Evolutionary conservation across 2,797 vertebrate genomes (phyloP).

Genomic region (Chrysocyon brachyurus): DNA sequence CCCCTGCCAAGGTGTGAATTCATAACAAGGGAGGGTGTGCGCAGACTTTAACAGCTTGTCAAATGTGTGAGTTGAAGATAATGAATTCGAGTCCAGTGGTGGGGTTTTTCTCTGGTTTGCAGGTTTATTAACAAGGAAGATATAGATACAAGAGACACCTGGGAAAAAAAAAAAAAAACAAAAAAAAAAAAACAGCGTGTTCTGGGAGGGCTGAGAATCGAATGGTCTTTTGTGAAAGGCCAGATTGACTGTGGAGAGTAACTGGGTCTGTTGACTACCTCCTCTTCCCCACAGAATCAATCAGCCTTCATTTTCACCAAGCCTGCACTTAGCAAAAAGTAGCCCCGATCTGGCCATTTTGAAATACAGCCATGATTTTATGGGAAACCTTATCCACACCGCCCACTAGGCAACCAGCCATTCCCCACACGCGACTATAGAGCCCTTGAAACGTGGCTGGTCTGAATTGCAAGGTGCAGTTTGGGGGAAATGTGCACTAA

Average conservation of each 20-base stretch:
- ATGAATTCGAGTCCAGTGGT: constrained; percentile 81
- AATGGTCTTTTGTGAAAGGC: not conserved
- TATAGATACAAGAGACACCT: constrained; percentile 50
- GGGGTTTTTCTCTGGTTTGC: constrained; percentile 85
- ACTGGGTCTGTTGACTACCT: accelerated
- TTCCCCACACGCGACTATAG: accelerated
- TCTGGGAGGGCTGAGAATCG: not conserved
- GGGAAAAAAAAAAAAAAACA: not conserved
- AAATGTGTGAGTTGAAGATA: constrained; percentile 77
- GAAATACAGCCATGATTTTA: not conserved
- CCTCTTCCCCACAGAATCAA: not conserved
- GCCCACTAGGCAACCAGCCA: accelerated
- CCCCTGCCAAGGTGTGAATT: constrained; percentile 79
- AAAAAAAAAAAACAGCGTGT: not conserved
- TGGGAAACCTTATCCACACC: too few relatives aligned
- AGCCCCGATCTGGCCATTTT: not conserved
- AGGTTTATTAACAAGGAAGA: constrained; percentile 89
- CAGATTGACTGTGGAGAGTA: not conserved
- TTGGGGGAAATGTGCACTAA: accelerated
- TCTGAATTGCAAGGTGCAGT: accelerated
- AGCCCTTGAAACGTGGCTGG: accelerated
- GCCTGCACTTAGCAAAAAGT: not conserved
- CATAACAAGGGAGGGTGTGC: constrained; percentile 73
- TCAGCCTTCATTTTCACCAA: not conserved
- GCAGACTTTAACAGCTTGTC: constrained; percentile 83